Percentiles rank a stretch among this genome's conserved stretches.
phyloP scores from a whole-genome alignment of 2,113 vertebrate genomes.

The Cyprinodon tularosa region DNA sequence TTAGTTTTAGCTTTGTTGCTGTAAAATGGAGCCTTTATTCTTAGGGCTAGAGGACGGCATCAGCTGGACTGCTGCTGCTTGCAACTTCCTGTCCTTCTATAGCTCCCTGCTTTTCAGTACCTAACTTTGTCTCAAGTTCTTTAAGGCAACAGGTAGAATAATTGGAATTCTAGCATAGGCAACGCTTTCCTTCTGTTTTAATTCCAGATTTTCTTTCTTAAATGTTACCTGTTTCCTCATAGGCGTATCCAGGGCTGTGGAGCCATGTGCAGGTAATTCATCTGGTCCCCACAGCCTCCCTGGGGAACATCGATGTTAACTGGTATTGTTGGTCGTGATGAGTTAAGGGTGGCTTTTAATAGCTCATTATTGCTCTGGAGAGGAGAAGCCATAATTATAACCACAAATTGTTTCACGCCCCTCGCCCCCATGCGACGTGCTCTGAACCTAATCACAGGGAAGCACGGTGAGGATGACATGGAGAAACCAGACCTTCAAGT shows the following conservation, averaged over 20 bases:
- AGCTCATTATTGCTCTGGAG: conserved; percentile 78
- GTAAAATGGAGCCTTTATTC: too few species aligned
- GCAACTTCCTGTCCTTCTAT: too few species aligned
- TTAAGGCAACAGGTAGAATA: too few species aligned
- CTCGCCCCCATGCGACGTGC: conserved; percentile 59
- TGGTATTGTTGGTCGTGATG: conserved; percentile 63
- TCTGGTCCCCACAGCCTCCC: conserved; percentile 59
- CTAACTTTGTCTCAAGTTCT: too few species aligned
- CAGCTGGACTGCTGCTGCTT: too few species aligned
- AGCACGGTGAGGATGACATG: conserved; percentile 46
- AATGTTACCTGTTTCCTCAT: too few species aligned
- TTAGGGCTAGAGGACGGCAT: too few species aligned
- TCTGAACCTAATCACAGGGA: conserved; percentile 70
- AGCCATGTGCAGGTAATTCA: conserved; percentile 51
- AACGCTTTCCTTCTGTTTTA: too few species aligned
- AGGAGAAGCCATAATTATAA: conserved; percentile 76
- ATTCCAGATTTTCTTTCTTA: too few species aligned
- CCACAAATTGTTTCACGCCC: conserved; percentile 77
- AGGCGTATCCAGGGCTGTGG: neutral
- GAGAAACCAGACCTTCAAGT: conserved; percentile 53
- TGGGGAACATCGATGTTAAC: conserved; percentile 65
- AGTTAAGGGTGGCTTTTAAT: conserved; percentile 73
- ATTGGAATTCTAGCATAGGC: too few species aligned
- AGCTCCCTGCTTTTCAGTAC: too few species aligned
- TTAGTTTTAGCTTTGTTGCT: too few species aligned